A percentile compares a stretch with the other conserved stretches of the same genome.
phyloP scores from a whole-genome alignment of 2,888 invertebrate genomes.

The Amorpha juglandis region DNA sequence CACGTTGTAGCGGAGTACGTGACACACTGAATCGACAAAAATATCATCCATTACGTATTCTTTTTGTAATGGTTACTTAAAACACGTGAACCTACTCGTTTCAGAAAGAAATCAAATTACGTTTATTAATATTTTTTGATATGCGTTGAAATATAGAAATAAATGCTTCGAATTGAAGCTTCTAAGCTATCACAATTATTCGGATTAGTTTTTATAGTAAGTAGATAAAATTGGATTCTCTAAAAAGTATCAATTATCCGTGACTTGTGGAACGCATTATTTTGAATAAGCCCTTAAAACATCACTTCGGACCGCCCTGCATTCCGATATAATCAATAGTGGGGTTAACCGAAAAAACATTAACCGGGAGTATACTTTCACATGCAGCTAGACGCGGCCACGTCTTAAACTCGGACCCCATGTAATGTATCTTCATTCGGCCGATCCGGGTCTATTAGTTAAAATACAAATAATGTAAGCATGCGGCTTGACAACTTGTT shows the following conservation, averaged over 20 bases:
- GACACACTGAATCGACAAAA: constrained; percentile 13
- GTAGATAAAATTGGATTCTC: constrained; percentile 33
- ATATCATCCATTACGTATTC: constrained; percentile 4
- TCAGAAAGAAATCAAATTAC: constrained; percentile 3
- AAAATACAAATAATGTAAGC: constrained; percentile 23
- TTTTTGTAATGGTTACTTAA: constrained; percentile 5
- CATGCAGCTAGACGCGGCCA: constrained; percentile 16
- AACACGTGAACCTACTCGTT: not conserved
- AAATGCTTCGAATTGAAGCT: constrained; percentile 9
- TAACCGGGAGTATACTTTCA: constrained; percentile 35
- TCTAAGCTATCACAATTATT: constrained; percentile 30
- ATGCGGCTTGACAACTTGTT: constrained; percentile 23
- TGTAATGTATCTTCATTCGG: constrained; percentile 25
- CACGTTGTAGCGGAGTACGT: not conserved
- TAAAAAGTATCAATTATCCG: constrained; percentile 34
- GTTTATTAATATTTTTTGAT: constrained; percentile 7
- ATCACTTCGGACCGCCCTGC: constrained; percentile 36
- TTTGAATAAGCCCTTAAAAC: constrained; percentile 36
- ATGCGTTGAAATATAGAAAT: constrained; percentile 22
- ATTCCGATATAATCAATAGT: constrained; percentile 48
- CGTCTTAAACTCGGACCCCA: not conserved
- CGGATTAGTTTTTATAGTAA: constrained; percentile 28
- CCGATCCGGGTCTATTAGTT: constrained; percentile 20
- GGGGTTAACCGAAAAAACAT: constrained; percentile 36
- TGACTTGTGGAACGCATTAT: constrained; percentile 31